Percentiles rank a stretch among this genome's conserved stretches.
Evolutionary conservation across 2,113 vertebrate species (phyloP).

Genomic region (Porphyrio hochstetteri): DNA sequence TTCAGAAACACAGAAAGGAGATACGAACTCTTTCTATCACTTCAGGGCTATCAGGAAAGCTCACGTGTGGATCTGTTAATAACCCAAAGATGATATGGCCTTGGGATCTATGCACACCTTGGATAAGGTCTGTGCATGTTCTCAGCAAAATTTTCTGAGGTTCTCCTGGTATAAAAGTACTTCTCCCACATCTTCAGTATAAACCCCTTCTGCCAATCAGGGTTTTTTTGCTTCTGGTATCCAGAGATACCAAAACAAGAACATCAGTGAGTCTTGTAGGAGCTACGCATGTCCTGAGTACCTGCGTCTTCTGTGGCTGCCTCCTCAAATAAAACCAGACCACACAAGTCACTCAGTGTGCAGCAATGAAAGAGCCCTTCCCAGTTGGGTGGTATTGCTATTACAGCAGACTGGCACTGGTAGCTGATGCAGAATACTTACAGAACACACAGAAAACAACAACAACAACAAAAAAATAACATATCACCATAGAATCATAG

Average conservation of each 20-base stretch:
- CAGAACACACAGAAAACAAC: not conserved
- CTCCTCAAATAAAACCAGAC: not conserved
- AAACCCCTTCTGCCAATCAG: not conserved
- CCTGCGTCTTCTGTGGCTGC: not conserved
- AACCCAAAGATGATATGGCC: not conserved
- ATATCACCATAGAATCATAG: too few relatives aligned
- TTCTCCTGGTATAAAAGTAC: not conserved
- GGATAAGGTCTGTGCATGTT: not conserved
- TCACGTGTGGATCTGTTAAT: not conserved
- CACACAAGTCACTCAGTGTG: not conserved
- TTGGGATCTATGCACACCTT: not conserved
- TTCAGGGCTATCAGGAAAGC: not conserved
- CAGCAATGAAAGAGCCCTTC: not conserved
- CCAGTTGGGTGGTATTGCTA: rapidly evolving
- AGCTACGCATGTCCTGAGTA: not conserved
- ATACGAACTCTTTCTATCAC: not conserved
- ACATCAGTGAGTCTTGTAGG: not conserved
- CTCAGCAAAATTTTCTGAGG: not conserved
- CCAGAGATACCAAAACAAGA: not conserved
- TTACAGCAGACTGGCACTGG: not conserved
- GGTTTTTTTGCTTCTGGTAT: not conserved
- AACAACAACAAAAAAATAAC: not conserved
- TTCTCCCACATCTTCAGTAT: not conserved
- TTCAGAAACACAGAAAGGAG: not conserved
- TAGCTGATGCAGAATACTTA: not conserved